Evolutionary conservation across 2,888 invertebrate genomes (phyloP).

Genomic region (Dicranocentrus wangi): DNA sequence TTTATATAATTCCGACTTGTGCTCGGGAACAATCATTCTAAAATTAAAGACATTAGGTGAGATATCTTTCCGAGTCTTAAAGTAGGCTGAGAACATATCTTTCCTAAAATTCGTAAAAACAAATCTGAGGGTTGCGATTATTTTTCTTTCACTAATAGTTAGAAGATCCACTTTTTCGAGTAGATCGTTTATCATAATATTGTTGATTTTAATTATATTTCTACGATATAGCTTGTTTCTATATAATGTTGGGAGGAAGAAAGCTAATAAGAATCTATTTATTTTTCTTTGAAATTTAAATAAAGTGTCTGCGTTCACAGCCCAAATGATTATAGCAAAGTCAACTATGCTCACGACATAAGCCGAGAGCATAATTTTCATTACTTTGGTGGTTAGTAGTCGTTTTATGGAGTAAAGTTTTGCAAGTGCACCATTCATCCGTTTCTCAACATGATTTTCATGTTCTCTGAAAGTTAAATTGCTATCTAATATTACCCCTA

Average conservation of each 20-base stretch:
- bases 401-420: neutral
- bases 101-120: no score
- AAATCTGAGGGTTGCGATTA: no score
- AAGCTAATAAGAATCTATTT: neutral
- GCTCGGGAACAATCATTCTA: no score
- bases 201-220: neutral
- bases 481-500: slow-evolving; percentile 24
- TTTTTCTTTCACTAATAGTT: neutral
- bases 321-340: slow-evolving; percentile 10
- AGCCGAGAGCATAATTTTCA: slow-evolving; percentile 26
- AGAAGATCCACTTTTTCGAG: neutral
- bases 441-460: neutral
- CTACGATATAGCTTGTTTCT: neutral
- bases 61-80: no score
- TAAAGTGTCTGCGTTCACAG: neutral
- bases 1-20: no score
- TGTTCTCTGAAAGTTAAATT: slow-evolving; percentile 18
- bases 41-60: no score
- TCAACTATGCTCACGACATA: slow-evolving; percentile 13
- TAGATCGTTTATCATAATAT: neutral
- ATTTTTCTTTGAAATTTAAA: neutral
- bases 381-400: slow-evolving; percentile 13
- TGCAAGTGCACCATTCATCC: slow-evolving; percentile 8
- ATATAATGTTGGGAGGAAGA: neutral
- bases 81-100: no score